Base-by-base conservation (phyloP, 2,797 vertebrate genomes). In the Falco rusticolus region DNA sequence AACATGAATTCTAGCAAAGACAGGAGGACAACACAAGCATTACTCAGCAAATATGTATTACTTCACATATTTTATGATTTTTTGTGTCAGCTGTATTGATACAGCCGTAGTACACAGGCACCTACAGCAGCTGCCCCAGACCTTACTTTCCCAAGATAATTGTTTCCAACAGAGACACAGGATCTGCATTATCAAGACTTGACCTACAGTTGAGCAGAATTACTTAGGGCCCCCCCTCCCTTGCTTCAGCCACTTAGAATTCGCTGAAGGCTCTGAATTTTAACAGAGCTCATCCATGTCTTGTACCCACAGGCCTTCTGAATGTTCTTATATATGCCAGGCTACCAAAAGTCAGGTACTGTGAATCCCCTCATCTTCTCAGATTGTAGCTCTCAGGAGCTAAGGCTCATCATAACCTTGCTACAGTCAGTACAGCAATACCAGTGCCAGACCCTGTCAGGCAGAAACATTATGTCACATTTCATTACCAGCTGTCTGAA, bases 351-450 rank as follows among this genome's bases (percentile, higher is more conserved):
- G 11, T 3, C 22, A 4, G 24, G 24, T 75, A 16, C 39, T 22
- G 2, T 18, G 19, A 78, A 60, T 50, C 18, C 28, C 17, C 37
- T 53, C 34, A 26, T 25, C 57, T 65, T 43, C 47, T 69, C n/a
- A 11, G 9, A 3, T 3, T 50, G 33, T 45, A 51, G 11, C 48
- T 43, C 43, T 31, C 41, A 29, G 48, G 34, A 69, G 6, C 3
- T 8, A 5, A 4, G n/a, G 29, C 8, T 84, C 34, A 47, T 28
- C 13, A 26, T 17, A 78, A 43, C 22, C 16, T 9, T 0, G 0
- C 39, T 34, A 26, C 8, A 6, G 29, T 21, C 31, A 13, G 14
- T 22, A 50, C 15, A 54, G 15, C 31, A 66, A 45, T 9, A 39
- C 3, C 19, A 17, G 12, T 25, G 17, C 48, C 70, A 63, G 29